phyloP scores from a whole-genome alignment of 2,113 vertebrate genomes.

The Pygathrix nemaeus region DNA sequence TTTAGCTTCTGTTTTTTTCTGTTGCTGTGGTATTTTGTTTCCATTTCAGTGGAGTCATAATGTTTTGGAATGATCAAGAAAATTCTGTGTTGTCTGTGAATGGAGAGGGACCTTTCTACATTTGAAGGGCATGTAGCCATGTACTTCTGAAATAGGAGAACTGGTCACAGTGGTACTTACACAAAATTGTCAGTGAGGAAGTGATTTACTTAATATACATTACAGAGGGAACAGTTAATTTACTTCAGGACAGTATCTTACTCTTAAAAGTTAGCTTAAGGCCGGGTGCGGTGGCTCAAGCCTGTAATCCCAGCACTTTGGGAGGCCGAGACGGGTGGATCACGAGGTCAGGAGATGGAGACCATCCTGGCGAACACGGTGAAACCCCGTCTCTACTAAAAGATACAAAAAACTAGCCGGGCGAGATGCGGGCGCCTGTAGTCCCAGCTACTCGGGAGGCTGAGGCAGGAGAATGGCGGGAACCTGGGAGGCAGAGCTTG shows the following conservation, averaged over 20 bases:
- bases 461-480: too few species aligned
- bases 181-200: neutral
- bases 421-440: too few species aligned
- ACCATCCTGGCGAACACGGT: too few species aligned
- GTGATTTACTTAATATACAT: slow-evolving; percentile 19
- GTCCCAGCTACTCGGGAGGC: too few species aligned
- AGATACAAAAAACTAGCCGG: too few species aligned
- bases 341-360: too few species aligned
- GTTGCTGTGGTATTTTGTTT: neutral
- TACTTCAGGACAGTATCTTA: neutral
- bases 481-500: too few species aligned
- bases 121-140: neutral
- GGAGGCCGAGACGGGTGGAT: too few species aligned
- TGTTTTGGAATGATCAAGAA: neutral
- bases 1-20: neutral
- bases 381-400: too few species aligned
- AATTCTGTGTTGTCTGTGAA: neutral
- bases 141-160: neutral
- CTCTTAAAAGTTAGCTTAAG: slow-evolving; percentile 13
- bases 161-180: neutral
- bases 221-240: slow-evolving; percentile 42
- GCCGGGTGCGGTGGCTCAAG: too few species aligned
- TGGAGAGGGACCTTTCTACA: neutral
- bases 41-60: neutral
- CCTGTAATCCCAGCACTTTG: too few species aligned